Evolutionary conservation across 2,113 vertebrate species (phyloP), one percentile per base, ranked within the genome.

Genomic region (Microcebus murinus): DNA sequence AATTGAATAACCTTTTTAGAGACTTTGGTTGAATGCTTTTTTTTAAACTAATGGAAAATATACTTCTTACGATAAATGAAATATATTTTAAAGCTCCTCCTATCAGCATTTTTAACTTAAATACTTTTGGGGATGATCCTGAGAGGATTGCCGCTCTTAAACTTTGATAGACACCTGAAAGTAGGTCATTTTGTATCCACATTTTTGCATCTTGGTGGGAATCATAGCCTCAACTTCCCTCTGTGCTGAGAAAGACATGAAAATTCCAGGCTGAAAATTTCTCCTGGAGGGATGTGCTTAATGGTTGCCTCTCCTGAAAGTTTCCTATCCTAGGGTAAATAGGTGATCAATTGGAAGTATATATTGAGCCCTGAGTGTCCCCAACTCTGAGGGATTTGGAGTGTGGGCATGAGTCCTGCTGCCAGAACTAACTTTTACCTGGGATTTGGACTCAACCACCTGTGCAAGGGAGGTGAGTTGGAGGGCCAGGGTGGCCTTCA

Each of bases 21-120:
- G 61, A 50, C 42, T 81, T 84, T 94, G 57, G 45, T 91, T 90
- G 85, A 73, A 57, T 67, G 59, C 2, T 36, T 76, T 82, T 83
- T 45, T 7, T 61, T 23, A 27, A 91, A 86, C 45, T 23, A 94
- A 83, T 86, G 61, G 36, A 83, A 90, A 91, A 67, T 45, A 63
- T 15, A 55, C 52, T 68, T 76, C 83, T 93, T 90, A 85, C 79
- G 70, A 89, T 93, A 42, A 93, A 67, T 68, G 34, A 90, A 80
- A 80, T 90, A 8, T 31, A 86, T 80, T 90, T 93, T 63, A 90
- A 96, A 90, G 48, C 21, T 63, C 34, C 89, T 9, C 8, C 67
- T 8, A 50, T 87, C 52, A 86, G 55, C 86, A 57, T 65, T 80
- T 97, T 93, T 81, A 63, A 94, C 86, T 86, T 93, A 93, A 93